Conservation (phyloP, 2,113 vertebrate genomes). For the Hyperopisus bebe region DNA sequence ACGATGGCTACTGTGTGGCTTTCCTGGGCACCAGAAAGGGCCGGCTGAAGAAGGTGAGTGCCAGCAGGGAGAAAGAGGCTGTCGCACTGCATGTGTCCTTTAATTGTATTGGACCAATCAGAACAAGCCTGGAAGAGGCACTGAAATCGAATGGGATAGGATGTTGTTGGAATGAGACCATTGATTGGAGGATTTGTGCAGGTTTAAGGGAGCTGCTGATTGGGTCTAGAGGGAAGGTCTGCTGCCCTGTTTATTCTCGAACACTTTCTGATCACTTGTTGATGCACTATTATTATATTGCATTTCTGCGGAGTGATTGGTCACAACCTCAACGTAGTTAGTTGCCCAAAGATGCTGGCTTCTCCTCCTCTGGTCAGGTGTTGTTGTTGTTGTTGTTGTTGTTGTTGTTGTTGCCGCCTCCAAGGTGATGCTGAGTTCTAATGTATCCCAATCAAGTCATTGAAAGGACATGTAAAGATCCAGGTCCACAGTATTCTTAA, state of each 20-base stretch:
- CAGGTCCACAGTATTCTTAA: background rate
- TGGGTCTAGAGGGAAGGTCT: background rate
- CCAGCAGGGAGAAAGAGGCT: background rate
- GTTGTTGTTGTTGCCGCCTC: background rate
- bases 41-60: constrained; percentile 83
- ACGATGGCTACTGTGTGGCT: constrained; percentile 82
- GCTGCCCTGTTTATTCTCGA: background rate
- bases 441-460: background rate
- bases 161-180: background rate
- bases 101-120: background rate
- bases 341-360: background rate
- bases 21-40: constrained; percentile 86
- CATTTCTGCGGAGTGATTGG: background rate
- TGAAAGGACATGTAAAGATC: background rate
- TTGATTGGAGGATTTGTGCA: background rate
- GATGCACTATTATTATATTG: background rate
- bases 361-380: background rate
- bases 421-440: background rate
- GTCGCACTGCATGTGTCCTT: background rate
- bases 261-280: background rate
- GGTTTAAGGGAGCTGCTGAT: background rate
- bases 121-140: constrained; percentile 10
- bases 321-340: background rate
- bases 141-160: background rate
- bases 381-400: background rate